Conservation (phyloP, 2,797 vertebrate species). For the Anas acuta region DNA sequence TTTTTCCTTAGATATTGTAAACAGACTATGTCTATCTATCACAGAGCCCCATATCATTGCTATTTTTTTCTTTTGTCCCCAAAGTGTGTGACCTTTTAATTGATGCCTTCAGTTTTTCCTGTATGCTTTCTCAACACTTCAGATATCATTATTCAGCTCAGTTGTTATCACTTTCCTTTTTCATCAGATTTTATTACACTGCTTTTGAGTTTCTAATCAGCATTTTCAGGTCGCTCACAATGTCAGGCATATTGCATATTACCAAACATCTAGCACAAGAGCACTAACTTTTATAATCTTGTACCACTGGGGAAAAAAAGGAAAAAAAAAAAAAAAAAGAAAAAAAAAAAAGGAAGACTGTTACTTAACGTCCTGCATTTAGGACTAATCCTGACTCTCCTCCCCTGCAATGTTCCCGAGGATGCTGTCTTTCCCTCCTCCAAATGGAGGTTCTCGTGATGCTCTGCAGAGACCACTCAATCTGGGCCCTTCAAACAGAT, state of each 20-base stretch:
- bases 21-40: not conserved
- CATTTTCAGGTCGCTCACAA: not conserved
- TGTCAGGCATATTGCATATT: not conserved
- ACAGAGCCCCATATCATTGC: not conserved
- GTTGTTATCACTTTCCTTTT: not conserved
- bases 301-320: not conserved
- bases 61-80: not conserved
- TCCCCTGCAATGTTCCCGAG: not conserved
- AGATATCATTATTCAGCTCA: not conserved
- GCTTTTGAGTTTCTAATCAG: slow-evolving; percentile 7
- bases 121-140: not conserved
- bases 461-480: not conserved
- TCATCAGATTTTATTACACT: not conserved
- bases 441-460: not conserved
- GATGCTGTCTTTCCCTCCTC: not conserved
- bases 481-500: not conserved
- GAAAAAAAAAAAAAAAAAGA: too few relatives aligned
- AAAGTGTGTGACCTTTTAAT: not conserved
- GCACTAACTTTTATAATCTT: not conserved
- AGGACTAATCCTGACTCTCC: not conserved
- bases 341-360: not conserved
- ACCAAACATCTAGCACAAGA: not conserved
- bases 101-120: not conserved
- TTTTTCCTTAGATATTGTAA: not conserved
- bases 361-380: not conserved